phyloP scores from a whole-genome alignment of 2,797 vertebrate genomes.

The Chelonia mydas region DNA sequence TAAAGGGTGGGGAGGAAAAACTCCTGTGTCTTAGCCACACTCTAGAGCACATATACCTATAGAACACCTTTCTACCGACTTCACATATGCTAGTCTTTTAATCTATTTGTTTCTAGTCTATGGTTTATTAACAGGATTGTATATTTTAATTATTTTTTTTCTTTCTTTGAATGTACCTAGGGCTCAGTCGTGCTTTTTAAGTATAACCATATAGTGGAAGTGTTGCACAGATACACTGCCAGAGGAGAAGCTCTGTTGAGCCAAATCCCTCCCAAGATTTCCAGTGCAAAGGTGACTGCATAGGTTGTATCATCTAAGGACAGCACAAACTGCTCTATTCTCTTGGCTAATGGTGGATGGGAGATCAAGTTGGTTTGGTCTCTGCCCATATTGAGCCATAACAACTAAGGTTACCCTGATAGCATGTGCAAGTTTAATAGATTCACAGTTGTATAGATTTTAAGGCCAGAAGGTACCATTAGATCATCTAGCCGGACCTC shows the following conservation, averaged over 20 bases:
- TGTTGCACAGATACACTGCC: not conserved
- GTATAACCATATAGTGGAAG: not conserved
- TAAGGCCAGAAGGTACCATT: not conserved
- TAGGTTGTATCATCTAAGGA: not conserved
- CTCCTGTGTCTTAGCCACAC: not conserved
- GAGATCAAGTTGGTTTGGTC: not conserved
- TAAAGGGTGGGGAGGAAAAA: conserved; percentile 18
- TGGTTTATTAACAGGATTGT: not conserved
- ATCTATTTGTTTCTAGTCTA: not conserved
- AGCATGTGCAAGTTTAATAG: not conserved
- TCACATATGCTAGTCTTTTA: not conserved
- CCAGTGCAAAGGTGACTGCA: not conserved
- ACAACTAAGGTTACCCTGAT: not conserved
- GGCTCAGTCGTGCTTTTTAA: not conserved
- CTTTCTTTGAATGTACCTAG: not conserved
- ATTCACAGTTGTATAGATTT: not conserved
- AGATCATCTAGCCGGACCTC: not conserved
- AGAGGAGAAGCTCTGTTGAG: not conserved
- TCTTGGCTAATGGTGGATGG: not conserved
- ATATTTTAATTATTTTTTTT: not conserved
- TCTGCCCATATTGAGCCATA: not conserved
- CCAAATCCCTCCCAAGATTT: not conserved
- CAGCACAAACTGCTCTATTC: not conserved
- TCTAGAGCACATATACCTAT: not conserved
- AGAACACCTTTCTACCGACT: not conserved